phyloP scores from a whole-genome alignment of 2,888 invertebrate species.

The Anoplius nigerrimus region DNA sequence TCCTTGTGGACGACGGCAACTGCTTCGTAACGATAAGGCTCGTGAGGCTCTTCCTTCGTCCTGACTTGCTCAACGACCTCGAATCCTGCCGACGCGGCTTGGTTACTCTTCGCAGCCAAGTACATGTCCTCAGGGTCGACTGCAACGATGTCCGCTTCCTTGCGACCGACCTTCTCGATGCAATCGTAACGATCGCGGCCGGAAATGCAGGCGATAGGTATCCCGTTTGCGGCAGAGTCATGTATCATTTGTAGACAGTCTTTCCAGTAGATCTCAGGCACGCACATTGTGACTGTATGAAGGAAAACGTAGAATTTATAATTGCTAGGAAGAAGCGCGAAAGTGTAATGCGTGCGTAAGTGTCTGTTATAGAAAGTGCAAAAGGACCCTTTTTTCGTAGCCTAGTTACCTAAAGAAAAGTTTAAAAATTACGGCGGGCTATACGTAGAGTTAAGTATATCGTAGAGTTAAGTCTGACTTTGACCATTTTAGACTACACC shows the following conservation, averaged over 20 bases:
- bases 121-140: slow-evolving; percentile 94
- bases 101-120: slow-evolving; percentile 80
- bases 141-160: slow-evolving; percentile 88
- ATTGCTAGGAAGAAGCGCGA: neutral
- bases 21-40: slow-evolving; percentile 83
- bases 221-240: slow-evolving; percentile 79
- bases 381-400: no score
- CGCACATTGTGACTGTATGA: slow-evolving; percentile 83
- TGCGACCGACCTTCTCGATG: slow-evolving; percentile 83
- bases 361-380: no score
- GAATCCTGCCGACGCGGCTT: slow-evolving; percentile 60
- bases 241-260: slow-evolving; percentile 83
- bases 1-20: slow-evolving; percentile 88
- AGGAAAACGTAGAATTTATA: neutral
- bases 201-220: slow-evolving; percentile 80
- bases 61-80: slow-evolving; percentile 77
- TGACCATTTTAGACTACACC: no score
- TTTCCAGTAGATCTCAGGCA: slow-evolving; percentile 80
- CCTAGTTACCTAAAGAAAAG: no score
- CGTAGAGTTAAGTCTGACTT: no score
- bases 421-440: no score
- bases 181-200: slow-evolving; percentile 88
- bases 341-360: neutral
- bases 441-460: no score
- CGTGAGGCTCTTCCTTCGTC: slow-evolving; percentile 85